Evolutionary conservation across 2,888 invertebrate genomes (phyloP).

Genomic region (Elegia similella): DNA sequence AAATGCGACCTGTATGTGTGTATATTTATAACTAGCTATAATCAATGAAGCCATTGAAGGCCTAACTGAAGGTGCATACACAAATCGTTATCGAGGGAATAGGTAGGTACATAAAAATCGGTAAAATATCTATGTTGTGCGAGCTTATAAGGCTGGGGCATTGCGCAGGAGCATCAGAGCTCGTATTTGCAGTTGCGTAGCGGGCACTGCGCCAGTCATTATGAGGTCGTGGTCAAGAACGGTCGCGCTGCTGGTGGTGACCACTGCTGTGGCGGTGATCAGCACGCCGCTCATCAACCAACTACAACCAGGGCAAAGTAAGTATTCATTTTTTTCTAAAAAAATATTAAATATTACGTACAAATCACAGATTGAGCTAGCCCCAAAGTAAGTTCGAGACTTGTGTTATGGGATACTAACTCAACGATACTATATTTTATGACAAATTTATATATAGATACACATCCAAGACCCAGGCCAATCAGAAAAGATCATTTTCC

Average conservation of each 20-base stretch:
- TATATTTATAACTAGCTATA: no score
- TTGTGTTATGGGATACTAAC: no score
- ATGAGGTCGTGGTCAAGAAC: constrained; percentile 61
- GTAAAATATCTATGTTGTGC: constrained; percentile 23
- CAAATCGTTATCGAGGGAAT: not conserved
- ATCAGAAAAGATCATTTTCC: no score
- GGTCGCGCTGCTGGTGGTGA: constrained; percentile 53
- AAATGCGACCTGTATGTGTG: no score
- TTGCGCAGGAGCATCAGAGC: constrained; percentile 56
- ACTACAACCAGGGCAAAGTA: constrained; percentile 65
- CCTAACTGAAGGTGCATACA: no score
- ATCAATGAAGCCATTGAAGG: no score
- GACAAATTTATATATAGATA: no score
- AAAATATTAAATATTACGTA: no score
- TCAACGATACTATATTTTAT: no score
- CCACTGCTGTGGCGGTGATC: constrained; percentile 42
- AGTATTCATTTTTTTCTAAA: constrained; percentile 13
- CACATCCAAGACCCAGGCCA: no score
- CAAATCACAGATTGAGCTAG: no score
- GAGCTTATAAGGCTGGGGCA: constrained; percentile 58
- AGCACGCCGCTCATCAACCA: constrained; percentile 63
- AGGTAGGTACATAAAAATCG: constrained; percentile 8
- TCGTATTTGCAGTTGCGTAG: constrained; percentile 29
- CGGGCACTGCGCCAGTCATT: constrained; percentile 49
- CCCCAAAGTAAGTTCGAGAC: no score